Base-by-base conservation (phyloP, 2,113 vertebrate genomes). In the Mobula hypostoma region DNA sequence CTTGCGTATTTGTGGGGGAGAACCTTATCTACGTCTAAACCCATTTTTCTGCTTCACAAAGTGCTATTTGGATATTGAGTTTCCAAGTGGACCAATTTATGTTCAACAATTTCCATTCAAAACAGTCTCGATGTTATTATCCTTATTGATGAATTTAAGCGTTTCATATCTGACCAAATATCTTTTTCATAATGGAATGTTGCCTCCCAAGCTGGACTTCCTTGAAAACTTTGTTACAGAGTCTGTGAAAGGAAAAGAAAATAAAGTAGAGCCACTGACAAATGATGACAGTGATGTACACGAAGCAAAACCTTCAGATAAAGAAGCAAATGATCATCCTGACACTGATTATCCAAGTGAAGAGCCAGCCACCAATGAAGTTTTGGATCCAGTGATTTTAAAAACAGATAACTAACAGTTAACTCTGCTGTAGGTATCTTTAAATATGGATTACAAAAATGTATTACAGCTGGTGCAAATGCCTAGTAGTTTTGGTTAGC, bases 101-200 rank as follows among this genome's bases (percentile, higher is more conserved):
- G 24, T 93, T 61, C 94, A 94, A 70, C 15, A 5, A 90, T 94
- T 94, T 83, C 94, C 94, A 6, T 94, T 94, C 83, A 94, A 94
- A 76, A 94, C 94, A 2, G 0, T 94, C 12, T 24, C 87, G 27
- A 94, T 94, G 94, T 29, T 94, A 19, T 21, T 17, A 48, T 94
- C 87, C 29, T 94, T 94, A 0, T 7, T 90, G 21, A 40, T 27
- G 1, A 94, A 94, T 32, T 12, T 94, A 4, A 7, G 21, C 21
- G 87, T 94, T 92, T 94, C 94, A 19, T 61, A 17, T 61, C 66
- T 76, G 70, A 76, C 87, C 72, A 94, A 94, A 77, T 61, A 21
- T 68, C 94, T 94, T 24, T 94, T 94, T 12, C 24, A 94, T 19
- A 92, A 48, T 27, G 94, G 83, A 74, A 40, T 90, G 36, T 77